Evolutionary conservation across 2,797 vertebrate species (phyloP), one percentile per base, ranked within the genome.

Genomic region (Anomalospiza imberbis): DNA sequence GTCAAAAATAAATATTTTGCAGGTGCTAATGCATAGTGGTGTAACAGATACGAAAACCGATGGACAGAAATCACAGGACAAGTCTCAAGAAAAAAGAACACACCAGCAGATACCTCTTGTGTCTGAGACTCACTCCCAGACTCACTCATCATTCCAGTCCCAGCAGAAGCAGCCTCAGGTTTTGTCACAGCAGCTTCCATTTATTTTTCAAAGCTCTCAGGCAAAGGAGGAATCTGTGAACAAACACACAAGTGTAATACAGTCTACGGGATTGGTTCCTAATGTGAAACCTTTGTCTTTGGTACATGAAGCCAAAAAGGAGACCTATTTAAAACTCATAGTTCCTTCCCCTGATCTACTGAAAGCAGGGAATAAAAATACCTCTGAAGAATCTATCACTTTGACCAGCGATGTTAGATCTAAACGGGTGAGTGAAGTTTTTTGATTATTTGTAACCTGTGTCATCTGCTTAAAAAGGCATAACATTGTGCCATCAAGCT

Each of bases 161-260:
- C 97, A 99, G 97, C 97, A 98, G 96, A 98, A 98, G 96, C 98
- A 98, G 97, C 97, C 98, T 97, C 98, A 99, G 94, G 98, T 98
- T 96, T 98, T 98, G 97, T 98, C 98, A 97, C 98, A 98, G 97
- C 98, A 98, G 97, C 98, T 98, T 95, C 97, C 98, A 1, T 98
- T 97, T 96, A 97, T 98, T 98, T 98, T 98, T 97, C 98, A 98
- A 98, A 98, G 97, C 98, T 98, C 98, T 97, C 97, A 98, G 97
- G 96, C 98, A 88, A 97, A 98, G 97, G 98, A 98, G 97, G 99
- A 99, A 95, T 97, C 98, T 97, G 97, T 97, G 97, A 98, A 99
- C 98, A 98, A 99, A 98, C 98, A 99, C 94, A 98, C 98, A 93
- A 99, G 99, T 96, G 99, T 99, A 88, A 99, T 99, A 97, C 99